A percentile compares a stretch with the other conserved stretches of the same genome.
These are phyloP conservation scores for Carassius carassius DNA, from an alignment of 2,113 vertebrate genomes.

Conservation along the genomic window DNA sequence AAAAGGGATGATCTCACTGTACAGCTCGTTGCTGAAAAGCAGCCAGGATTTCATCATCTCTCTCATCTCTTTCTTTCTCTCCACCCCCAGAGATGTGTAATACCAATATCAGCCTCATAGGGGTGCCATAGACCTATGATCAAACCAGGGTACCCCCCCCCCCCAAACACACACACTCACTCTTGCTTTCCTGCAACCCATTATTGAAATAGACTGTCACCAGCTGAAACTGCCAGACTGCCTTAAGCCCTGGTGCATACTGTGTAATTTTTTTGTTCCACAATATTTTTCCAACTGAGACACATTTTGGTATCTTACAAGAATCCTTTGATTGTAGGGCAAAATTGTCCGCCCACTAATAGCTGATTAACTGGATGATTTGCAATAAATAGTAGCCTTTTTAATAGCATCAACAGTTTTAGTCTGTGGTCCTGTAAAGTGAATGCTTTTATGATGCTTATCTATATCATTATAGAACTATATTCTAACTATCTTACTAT, in stretches of 20 bases:
- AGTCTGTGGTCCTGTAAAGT: not conserved
- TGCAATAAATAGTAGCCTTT: not conserved
- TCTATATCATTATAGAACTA: too few relatives aligned
- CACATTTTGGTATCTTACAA: not conserved
- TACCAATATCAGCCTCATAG: conserved; percentile 49
- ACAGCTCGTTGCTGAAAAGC: conserved; percentile 58
- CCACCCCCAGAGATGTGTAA: not conserved
- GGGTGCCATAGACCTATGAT: conserved; percentile 55
- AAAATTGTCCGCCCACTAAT: not conserved
- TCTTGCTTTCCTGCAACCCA: not conserved
- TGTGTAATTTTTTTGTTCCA: too few relatives aligned
- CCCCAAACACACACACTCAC: not conserved
- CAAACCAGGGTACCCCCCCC: not conserved
- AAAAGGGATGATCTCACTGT: conserved; percentile 58
- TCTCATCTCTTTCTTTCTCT: conserved; percentile 22
- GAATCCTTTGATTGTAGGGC: not conserved
- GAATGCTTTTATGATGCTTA: not conserved
- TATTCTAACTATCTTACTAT: not conserved
- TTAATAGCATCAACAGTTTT: too few relatives aligned
- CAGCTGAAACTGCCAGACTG: conserved; percentile 62
- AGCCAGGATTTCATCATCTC: conserved; percentile 62
- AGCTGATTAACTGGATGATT: not conserved
- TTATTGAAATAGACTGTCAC: conserved; percentile 62
- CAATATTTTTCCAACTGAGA: not conserved
- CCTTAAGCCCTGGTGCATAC: not conserved